Conservation (phyloP, 2,113 vertebrate genomes). For the Sphaerodactylus townsendi region DNA sequence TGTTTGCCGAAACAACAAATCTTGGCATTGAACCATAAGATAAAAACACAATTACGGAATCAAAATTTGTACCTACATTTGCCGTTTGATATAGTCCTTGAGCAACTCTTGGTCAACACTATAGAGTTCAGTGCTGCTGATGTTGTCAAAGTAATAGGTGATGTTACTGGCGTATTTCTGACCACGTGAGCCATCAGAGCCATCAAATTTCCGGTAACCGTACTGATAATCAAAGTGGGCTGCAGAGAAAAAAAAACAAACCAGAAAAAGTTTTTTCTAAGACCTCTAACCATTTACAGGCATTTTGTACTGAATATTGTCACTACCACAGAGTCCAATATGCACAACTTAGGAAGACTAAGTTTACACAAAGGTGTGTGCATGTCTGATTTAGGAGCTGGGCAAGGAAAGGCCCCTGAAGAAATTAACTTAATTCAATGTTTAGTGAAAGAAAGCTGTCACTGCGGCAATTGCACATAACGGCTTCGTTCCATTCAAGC, state of each 20-base stretch:
- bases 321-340: neutral
- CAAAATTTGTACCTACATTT: constrained; percentile 84
- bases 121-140: constrained; percentile 94
- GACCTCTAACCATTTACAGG: neutral
- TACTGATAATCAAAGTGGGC: constrained; percentile 95
- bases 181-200: constrained; percentile 82
- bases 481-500: neutral
- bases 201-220: constrained; percentile 88
- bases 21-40: neutral
- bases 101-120: constrained; percentile 93
- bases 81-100: constrained; percentile 98
- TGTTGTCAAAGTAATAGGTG: constrained; percentile 97
- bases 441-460: neutral
- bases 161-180: constrained; percentile 90
- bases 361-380: neutral
- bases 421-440: neutral
- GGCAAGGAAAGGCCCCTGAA: neutral
- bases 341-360: neutral
- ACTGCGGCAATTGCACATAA: too few relatives aligned
- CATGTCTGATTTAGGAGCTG: neutral
- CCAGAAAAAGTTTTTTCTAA: neutral
- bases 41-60: neutral
- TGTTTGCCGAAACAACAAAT: neutral
- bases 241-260: constrained; percentile 54
- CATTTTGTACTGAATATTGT: neutral